Evolutionary conservation across 2,797 vertebrate species (phyloP), one percentile per base, ranked within the genome.

Genomic region (Clarias platycephalus): DNA sequence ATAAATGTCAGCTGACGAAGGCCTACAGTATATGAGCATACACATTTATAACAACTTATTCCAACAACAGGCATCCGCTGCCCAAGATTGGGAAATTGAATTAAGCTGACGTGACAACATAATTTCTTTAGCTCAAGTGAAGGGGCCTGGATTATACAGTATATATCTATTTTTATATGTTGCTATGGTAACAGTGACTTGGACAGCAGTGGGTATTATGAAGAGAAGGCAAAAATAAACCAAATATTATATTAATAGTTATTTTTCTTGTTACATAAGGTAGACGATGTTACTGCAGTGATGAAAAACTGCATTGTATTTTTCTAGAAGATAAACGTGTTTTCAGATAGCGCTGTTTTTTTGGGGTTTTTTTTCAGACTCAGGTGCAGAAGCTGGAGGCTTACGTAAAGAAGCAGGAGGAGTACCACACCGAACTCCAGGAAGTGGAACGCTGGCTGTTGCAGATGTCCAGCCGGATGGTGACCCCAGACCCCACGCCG

Each of bases 391-490:
- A 91, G 63, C 91, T 99, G 87, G 96, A 96, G 31, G 89, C 86
- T 0, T 96, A 95, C 92, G 96, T 98, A 85, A 97, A 94, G 92
- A 97, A 98, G 86, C 98, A 99, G 40, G 98, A 99, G 88, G 93
- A 91, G 31, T 99, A 99, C 88, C 97, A 97, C 31, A 93, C 92
- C 12, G 95, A 97, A 86, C 96, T 98, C n/a, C 98, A 99, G 91
- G 97, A 98, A 89, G 96, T 97, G 10, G 98, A 99, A 80, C 97
- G 96, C 76, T 99, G 98, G 97, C 94, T 99, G 79, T 93, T 99
- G 37, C 97, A 98, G 91, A 99, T 99, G 97, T 98, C 98, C 15
- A 96, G 96, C 93, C 94, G 97, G 86, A 94, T 99, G 93, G 95
- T 98, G 90, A 96, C 96, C 4, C 96, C 97, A 20, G 97, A 98